Base-by-base conservation (phyloP, 2,113 vertebrate genomes). In the Alouatta palliata region DNA sequence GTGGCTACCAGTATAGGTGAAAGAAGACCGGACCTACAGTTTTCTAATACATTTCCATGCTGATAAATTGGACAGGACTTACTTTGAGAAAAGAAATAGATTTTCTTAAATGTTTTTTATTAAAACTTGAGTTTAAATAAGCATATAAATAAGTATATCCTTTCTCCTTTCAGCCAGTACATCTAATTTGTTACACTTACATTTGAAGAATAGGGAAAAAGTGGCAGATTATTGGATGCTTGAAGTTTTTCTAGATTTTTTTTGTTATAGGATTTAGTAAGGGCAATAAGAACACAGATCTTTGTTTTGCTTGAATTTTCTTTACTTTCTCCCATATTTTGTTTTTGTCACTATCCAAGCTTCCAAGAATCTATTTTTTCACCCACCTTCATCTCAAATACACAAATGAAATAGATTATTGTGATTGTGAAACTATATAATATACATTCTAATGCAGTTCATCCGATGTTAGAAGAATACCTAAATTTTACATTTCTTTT, bases 71-170 rank as follows among this genome's bases (percentile, higher is more conserved):
- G 43, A 75, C 37, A 77, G 14, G 40, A 47, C 40, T 85, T 76
- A 47, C 40, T 85, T 76, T 75, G 37, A 95, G n/a, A 64, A 76
- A 90, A 43, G 20, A 83, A 58, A 49, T 66, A 25, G 13, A 2
- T 35, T 95, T 92, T 71, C 49, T 58, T 87, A 25, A 96, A 37
- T 93, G 35, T 80, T 91, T 95, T 86, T 37, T 20, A 49, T 85
- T 54, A 89, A 75, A 88, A 95, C 23, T 64, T 71, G 43, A 76
- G 13, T 91, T 70, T 76, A 82, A 76, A 94, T 32, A 66, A 75
- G 2, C 71, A 23, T 91, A 88, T 94, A 81, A 76, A 95, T 30
- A 64, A 73, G 4, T 64, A 23, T 91, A 91, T 94, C 4, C 32
- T 88, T 87, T 54, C 16, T 70, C 25, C 47, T 47, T 83, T 90